Base-by-base conservation (phyloP, 2,113 vertebrate genomes). In the Jacana jacana region DNA sequence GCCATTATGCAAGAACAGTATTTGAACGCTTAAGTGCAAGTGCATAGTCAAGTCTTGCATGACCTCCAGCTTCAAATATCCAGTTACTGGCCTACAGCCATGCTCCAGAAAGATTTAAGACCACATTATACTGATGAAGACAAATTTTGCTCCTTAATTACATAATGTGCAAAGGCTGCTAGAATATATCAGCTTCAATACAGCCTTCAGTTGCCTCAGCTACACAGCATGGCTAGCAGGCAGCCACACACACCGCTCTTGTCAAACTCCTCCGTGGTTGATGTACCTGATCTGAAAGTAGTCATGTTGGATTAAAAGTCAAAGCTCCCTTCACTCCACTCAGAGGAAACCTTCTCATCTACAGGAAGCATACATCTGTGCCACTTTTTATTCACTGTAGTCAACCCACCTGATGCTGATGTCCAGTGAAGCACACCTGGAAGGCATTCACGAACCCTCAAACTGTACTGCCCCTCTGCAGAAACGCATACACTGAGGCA, bases 31-130 rank as follows among this genome's bases (percentile, higher is more conserved):
- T 89, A 95, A 95, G 82, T 90, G 80, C 79, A 86, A 91, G 64
- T 91, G 86, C 88, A 81, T 71, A 88, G 69, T 93, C 69, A 88
- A 94, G 80, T 92, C 72, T 86, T 84, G 25, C 86, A 76, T 88
- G 92, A 93, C 86, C 52, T 94, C 65, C 76, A 94, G 92, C 64
- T 86, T 85, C 60, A 84, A 69, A 88, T 86, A 92, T 60, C 61
- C 82, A 88, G 60, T 88, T 90, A 88, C 77, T 49, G 84, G 48
- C 93, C 81, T 65, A n/a, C 25, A 96, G 76, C 33, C 55, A 65
- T 16, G 44, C 23, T 91, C 70, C 46, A 92, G 68, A 87, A 83
- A 75, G 33, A 86, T 49, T 73, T 83, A 78, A 92, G 48, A 86
- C 33, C 77, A 83, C 40, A 49, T 72, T 80, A 83, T n/a, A 69